Base-by-base conservation (phyloP, 2,113 vertebrate species). In the Ictidomys tridecemlineatus region DNA sequence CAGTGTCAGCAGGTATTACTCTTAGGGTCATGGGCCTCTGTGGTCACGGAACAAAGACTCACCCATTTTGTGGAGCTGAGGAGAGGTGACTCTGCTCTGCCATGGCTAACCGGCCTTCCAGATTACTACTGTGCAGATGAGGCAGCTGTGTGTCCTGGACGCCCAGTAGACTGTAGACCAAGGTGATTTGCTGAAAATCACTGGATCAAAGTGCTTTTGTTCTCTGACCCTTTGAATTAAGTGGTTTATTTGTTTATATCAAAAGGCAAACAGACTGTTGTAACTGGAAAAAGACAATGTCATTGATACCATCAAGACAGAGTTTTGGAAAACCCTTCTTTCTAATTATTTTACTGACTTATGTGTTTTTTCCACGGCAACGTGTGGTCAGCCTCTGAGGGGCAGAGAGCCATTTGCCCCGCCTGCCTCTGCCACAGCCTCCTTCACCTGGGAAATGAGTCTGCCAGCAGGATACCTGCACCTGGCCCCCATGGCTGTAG, bases 111-210 rank as follows among this genome's bases (percentile, higher is more conserved):
- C 17, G 34, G 67, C 70, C 77, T 70, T 26, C 63, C 83, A 93
- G 30, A 42, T 77, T 65, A 37, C 76, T 73, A 10, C 70, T 39
- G 90, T 78, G 61, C 53, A 94, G 78, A 83, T 42, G 53, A 74
- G 74, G 89, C 24, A 80, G 90, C 39, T 34, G 6, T 67, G 77
- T 26, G 22, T 73, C 53, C 83, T 13, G 48, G 58, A n/a, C 20
- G 39, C 80, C 63, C 24, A 84, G 8, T 88, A 37, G 84, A 8
- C 67, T 88, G 28, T 78, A 73, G 88, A 84, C 65, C 34, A 48
- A 14, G 73, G 65, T 34, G 65, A 79, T 84, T 84, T 88, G 48
- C 56, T 95, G 77, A 93, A 89, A 94, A 92, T 80, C 76, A 87
- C 48, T 53, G 56, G 39, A 76, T 92, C 30, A 32, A 73, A 45